Conservation (phyloP, 37 sponge, comb jelly and placozoan species). For the Haliclona indistincta region DNA sequence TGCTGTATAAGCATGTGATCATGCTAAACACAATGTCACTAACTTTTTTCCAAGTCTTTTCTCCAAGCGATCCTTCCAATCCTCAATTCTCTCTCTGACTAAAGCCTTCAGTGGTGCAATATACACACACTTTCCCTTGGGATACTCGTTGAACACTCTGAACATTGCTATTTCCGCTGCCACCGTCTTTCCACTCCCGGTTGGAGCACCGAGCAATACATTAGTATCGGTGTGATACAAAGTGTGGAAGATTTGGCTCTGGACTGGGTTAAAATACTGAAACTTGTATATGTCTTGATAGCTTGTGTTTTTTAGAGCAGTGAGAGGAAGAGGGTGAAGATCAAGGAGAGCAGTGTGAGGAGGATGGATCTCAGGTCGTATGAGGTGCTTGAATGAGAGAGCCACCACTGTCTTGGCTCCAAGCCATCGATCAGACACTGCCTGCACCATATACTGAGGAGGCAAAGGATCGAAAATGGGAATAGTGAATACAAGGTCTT, state of each 20-base stretch:
- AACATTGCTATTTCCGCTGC: conserved; percentile 98
- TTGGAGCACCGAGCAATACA: conserved; percentile 96
- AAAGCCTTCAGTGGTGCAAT: conserved; percentile 98
- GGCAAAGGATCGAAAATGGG: conserved; percentile 92
- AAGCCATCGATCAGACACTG: conserved; percentile 94
- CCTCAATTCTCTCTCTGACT: conserved; percentile 92
- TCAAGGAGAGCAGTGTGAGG: conserved; percentile 98
- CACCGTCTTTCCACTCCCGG: conserved; percentile 99
- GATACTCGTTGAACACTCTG: conserved; percentile 86
- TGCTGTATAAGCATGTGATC: background rate
- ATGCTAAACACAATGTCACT: background rate
- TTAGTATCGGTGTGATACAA: conserved; percentile 91
- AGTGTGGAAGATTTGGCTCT: conserved; percentile 97
- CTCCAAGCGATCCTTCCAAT: conserved; percentile 87
- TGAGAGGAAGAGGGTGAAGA: conserved; percentile 90
- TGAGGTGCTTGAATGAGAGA: conserved; percentile 90
- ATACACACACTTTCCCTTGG: conserved; percentile 91
- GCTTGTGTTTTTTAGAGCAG: conserved; percentile 69
- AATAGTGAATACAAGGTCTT: conserved; percentile 89
- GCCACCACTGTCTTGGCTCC: conserved; percentile 78
- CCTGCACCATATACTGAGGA: conserved; percentile 82
- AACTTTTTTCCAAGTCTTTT: conserved; percentile 76
- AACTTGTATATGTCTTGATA: conserved; percentile 76
- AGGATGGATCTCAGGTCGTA: conserved; percentile 90
- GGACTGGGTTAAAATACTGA: conserved; percentile 95